Evolutionary conservation across 2,797 vertebrate species (phyloP), one percentile per base, ranked within the genome.

Genomic region (Lutra lutra): DNA sequence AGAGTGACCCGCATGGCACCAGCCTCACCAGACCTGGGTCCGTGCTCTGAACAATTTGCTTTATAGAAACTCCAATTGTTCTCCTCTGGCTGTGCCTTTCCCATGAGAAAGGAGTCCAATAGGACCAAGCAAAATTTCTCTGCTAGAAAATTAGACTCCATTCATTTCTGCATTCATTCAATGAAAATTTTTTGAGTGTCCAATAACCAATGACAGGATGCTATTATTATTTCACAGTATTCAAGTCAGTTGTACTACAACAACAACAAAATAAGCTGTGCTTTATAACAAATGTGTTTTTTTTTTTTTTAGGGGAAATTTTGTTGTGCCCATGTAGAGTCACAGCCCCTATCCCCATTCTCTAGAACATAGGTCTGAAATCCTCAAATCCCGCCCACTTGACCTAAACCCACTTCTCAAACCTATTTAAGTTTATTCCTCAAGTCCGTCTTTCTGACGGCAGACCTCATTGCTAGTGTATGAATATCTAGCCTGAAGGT

Each of bases 291-390:
- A 48, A 75, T 75, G 27, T 32, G 43, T 48, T 46, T 75, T 48
- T 75, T 75, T n/a, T n/a, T n/a, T 75, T 46, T 48, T 32, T 46
- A 48, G 43, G 27, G 27, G 43, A 75, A 46, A 18, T 29, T 75
- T 51, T 48, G 21, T 83, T 83, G 4, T 73, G 35, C 18, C 43
- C 38, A 25, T 64, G 18, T 27, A 27, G 18, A 80, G 7, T 25
- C 23, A 38, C 10, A 0, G 0, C 8, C 27, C 20, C 14, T 11
- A 40, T 10, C 1, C 0, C 14, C 5, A 29, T 60, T 88, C 7
- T 91, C 72, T 66, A 48, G 38, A 73, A 32, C 35, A 78, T n/a
- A 40, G 35, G n/a, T 75, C n/a, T 77, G 51, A 77, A 56, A 77
- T 11, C 1, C 7, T 18, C 6, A 95, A 66, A 20, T 80, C 5